Base-by-base conservation (phyloP, 2,113 vertebrate species). In the Sardina pilchardus region DNA sequence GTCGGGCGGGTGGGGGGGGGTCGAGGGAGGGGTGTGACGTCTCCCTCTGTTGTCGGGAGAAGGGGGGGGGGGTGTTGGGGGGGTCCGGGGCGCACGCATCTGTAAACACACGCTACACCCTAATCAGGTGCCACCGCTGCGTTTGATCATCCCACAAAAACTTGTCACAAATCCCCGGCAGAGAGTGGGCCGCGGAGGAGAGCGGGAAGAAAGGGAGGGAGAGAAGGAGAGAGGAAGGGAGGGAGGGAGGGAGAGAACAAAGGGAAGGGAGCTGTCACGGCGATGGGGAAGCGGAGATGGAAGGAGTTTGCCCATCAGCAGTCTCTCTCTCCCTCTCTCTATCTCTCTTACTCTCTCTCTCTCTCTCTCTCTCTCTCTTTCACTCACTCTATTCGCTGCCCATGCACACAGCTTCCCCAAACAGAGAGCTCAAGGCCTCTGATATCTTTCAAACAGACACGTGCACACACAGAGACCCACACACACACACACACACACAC, bases 131-230 rank as follows among this genome's bases (percentile, higher is more conserved):
- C 97, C 98, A 97, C 93, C 84, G 90, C 90, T 34, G 94, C 94
- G 96, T 99, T 98, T 99, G 97, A 99, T 99, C 97, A 97, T 94
- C 93, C 92, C 67, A 91, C 89, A 89, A 97, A 95, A 96, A 96
- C 95, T 95, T 97, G 97, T 97, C 97, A 98, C 93, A 94, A 96
- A 96, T 96, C 96, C 96, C 96, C 93, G 94, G 96, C 96, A 96
- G 95, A 95, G 96, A 96, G 95, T 94, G 95, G 96, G 96, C 94
- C 90, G 90, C 94, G 92, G 91, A 90, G 89, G 89, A 94, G 94
- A 98, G 97, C 96, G 97, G n/a, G 26, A 10, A 67, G 59, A 67
- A 10, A 63, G 59, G 10, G 59, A 67, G n/a, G 26, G 96, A 96
- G 93, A 95, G 96, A 96, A 94, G 92, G 88, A 93, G 82, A 90